Evolutionary conservation across 2,888 invertebrate species (phyloP).

Genomic region (Polylopha cassiicola): DNA sequence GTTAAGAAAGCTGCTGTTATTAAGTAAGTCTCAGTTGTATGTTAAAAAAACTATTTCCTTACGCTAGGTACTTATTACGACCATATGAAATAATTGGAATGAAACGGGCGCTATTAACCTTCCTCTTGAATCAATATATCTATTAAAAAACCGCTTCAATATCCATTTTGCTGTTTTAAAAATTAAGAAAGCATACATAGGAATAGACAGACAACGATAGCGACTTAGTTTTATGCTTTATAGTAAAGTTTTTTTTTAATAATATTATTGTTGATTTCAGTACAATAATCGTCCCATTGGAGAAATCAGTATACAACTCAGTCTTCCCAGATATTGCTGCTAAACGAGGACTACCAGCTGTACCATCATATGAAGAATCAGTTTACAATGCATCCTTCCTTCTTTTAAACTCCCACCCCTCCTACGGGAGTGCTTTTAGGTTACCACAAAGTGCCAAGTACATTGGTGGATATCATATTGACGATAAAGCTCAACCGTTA

Average conservation of each 20-base stretch:
- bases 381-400: slow-evolving; percentile 42
- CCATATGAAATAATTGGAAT: no score
- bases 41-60: no score
- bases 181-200: no score
- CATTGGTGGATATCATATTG: slow-evolving; percentile 24
- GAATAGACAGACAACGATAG: no score
- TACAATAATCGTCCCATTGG: slow-evolving; percentile 33
- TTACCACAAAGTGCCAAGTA: slow-evolving; percentile 35
- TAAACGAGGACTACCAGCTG: slow-evolving; percentile 37
- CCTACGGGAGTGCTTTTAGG: slow-evolving; percentile 38
- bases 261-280: slow-evolving; percentile 32
- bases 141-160: no score
- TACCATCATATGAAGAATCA: slow-evolving; percentile 46
- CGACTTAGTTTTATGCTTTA: no score
- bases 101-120: no score
- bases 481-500: slow-evolving; percentile 17
- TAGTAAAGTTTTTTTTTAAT: not conserved
- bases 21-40: no score
- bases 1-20: slow-evolving; percentile 33
- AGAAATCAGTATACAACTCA: slow-evolving; percentile 37
- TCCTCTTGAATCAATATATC: no score
- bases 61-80: no score
- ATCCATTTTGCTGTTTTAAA: no score
- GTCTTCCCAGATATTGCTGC: slow-evolving; percentile 38
- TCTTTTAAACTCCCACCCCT: slow-evolving; percentile 46